Evolutionary conservation across 2,888 invertebrate species (phyloP), one percentile per base, ranked within the genome.

Genomic region (Cerastis leucographa): DNA sequence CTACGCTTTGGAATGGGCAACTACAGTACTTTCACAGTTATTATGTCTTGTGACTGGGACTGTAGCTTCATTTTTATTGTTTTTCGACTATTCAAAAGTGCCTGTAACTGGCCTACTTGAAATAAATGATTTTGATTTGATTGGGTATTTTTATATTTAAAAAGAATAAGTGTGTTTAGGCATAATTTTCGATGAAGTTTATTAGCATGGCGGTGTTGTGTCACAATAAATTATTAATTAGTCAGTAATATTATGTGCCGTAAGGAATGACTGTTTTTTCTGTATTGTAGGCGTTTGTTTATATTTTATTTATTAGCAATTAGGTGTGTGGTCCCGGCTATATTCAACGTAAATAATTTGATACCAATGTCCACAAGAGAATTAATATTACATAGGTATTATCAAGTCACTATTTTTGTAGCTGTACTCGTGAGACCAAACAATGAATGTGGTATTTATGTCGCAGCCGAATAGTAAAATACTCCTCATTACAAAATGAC

Each of bases 261-360:
- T 70, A 17, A 5, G n/a, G n/a, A n/a, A 5, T 62, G n/a, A 40
- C n/a, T 51, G 14, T 79, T 70, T 17, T 62, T 22, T 79, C 4
- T 35, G 25, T 71, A n/a, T 25, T 44, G 25, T 54, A 29, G 44
- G 71, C 29, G 22, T 79, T 40, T 40, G 2, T 19, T n/a, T 35
- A 44, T 54, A 46, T 71, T 71, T 29, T 29, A 64, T 64, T 64
- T 49, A 42, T 2, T 19, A 54, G 40, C 14, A 80, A 49, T 42
- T 72, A 72, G 29, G 46, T 46, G n/a, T 76, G 17, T 78, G 17
- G 11, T 19, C 19, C 44, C 9, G 12, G 4, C 44, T 35, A 29
- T 25, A 29, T 70, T 46, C 25, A 35, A 78, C 54, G 25, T 79
- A 64, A 46, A 46, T 46, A 64, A 35, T 76, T 54, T 14, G 46